phyloP scores from a whole-genome alignment of 2,888 invertebrate species.

The Teleogryllus oceanicus region DNA sequence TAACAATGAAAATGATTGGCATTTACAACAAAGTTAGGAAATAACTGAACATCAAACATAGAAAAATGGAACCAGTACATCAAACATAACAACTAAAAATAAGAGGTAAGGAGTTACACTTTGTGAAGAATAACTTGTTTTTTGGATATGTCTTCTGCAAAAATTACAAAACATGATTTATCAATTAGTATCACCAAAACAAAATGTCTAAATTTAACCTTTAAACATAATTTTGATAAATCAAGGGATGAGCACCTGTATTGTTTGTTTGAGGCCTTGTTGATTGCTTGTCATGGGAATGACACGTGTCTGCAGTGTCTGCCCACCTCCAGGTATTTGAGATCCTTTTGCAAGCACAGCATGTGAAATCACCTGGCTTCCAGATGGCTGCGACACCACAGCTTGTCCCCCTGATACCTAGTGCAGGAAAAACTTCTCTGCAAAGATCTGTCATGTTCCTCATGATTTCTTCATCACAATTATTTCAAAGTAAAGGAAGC shows the following conservation, averaged over 20 bases:
- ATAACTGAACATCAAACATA: no score
- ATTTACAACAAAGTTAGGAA: no score
- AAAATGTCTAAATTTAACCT: neutral
- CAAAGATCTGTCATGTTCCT: neutral
- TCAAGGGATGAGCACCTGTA: constrained; percentile 50
- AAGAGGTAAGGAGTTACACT: no score
- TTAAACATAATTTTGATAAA: constrained; percentile 29
- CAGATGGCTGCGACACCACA: constrained; percentile 39
- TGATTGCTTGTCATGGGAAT: constrained; percentile 54
- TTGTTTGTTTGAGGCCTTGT: constrained; percentile 57
- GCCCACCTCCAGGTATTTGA: constrained; percentile 40
- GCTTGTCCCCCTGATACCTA: constrained; percentile 40
- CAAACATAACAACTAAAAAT: no score
- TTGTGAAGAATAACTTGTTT: no score
- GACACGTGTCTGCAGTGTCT: constrained; percentile 56
- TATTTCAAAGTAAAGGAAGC: no score
- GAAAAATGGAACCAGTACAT: no score
- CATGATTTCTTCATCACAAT: neutral
- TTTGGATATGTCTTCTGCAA: no score
- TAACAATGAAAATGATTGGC: no score
- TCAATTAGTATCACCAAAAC: no score
- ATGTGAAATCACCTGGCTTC: constrained; percentile 52
- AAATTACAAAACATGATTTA: no score
- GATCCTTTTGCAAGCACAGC: constrained; percentile 57
- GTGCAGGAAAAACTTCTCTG: neutral